phyloP scores from a whole-genome alignment of 2,888 invertebrate genomes.

The Coleophora flavipennella region DNA sequence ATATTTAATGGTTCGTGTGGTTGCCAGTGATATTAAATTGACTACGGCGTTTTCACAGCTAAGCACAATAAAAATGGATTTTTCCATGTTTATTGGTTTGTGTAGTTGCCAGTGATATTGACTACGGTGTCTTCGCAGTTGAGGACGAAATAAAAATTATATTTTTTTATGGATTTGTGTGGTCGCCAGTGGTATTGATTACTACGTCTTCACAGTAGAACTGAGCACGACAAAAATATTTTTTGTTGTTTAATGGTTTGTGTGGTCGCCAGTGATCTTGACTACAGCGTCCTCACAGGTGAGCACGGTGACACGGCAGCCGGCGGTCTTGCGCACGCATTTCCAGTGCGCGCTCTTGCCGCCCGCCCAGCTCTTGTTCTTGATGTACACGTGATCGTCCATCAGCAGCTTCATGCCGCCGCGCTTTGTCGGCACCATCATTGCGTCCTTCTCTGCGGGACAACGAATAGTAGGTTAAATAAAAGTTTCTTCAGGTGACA shows the following conservation, averaged over 20 bases:
- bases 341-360: slow-evolving; percentile 21
- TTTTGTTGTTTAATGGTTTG: slow-evolving; percentile 2
- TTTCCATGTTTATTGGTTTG: slow-evolving; percentile 3
- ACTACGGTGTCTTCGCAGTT: too few relatives aligned
- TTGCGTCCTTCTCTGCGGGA: slow-evolving; percentile 15
- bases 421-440: slow-evolving; percentile 20
- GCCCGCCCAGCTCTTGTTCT: slow-evolving; percentile 19
- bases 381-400: slow-evolving; percentile 16
- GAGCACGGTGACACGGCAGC: slow-evolving; percentile 24
- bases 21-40: neutral
- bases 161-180: too few relatives aligned
- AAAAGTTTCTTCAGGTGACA: too few relatives aligned
- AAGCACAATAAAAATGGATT: too few relatives aligned
- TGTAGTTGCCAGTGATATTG: slow-evolving; percentile 14
- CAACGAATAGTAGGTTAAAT: neutral
- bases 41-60: too few relatives aligned
- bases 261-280: slow-evolving; percentile 14
- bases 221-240: too few relatives aligned
- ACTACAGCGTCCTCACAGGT: slow-evolving; percentile 17
- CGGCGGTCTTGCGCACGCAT: slow-evolving; percentile 14
- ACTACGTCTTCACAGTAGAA: too few relatives aligned
- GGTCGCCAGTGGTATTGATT: neutral
- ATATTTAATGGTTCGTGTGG: too few relatives aligned
- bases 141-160: too few relatives aligned
- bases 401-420: slow-evolving; percentile 21